A percentile compares a stretch with the other conserved stretches of the same genome.
Evolutionary conservation across 2,113 vertebrate species (phyloP).

Genomic region (Anarrhichthys ocellatus): DNA sequence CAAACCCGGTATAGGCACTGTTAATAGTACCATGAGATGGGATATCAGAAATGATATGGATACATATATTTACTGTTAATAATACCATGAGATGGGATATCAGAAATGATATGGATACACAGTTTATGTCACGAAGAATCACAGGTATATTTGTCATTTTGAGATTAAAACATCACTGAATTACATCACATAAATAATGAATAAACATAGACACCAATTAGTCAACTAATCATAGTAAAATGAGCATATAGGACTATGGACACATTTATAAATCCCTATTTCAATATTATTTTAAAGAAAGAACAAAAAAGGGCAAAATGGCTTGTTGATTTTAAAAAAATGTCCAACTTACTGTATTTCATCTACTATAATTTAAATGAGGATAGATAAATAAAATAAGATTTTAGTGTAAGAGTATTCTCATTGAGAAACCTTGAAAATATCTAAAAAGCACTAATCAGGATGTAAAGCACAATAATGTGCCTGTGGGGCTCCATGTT

Average conservation of each 20-base stretch:
- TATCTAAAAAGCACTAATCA: neutral
- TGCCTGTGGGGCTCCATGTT: neutral
- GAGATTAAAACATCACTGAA: constrained; percentile 4
- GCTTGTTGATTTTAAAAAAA: neutral
- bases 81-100: too few species aligned
- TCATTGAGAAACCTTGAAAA: neutral
- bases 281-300: neutral
- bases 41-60: too few species aligned
- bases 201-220: neutral
- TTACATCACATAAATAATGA: neutral
- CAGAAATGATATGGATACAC: neutral
- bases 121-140: neutral
- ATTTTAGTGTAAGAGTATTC: neutral
- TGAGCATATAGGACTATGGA: neutral
- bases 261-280: neutral
- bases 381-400: neutral
- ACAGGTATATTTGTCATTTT: neutral
- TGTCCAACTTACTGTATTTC: neutral
- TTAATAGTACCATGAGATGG: neutral
- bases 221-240: neutral
- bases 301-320: neutral
- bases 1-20: constrained; percentile 15
- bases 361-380: neutral
- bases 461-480: neutral
- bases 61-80: too few species aligned